These are phyloP conservation scores for Anguilla anguilla DNA, from an alignment of 2,797 vertebrate species.

Conservation along the genomic window DNA sequence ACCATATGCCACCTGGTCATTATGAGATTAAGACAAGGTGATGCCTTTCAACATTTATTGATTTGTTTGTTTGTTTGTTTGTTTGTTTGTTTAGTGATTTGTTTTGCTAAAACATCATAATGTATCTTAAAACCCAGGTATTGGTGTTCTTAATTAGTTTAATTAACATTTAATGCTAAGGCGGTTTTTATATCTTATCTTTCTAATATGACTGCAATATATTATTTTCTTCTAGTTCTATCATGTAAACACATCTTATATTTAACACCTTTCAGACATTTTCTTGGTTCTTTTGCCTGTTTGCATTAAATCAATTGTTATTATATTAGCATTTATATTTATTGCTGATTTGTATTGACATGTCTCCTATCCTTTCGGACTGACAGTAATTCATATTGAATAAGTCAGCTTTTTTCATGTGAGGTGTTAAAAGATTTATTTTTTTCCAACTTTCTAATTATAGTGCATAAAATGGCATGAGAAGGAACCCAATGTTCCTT, in stretches of 20 bases:
- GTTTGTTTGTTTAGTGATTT: no score
- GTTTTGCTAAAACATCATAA: no score
- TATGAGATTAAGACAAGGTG: no score
- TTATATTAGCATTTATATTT: not conserved
- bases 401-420: not conserved
- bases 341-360: not conserved
- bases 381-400: not conserved
- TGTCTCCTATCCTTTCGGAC: not conserved
- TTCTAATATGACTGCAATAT: not conserved
- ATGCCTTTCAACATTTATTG: no score
- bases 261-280: not conserved
- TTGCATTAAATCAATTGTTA: not conserved
- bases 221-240: not conserved
- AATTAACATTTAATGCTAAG: no score
- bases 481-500: not conserved
- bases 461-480: not conserved
- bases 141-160: no score
- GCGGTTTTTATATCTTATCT: not conserved
- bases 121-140: no score
- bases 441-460: not conserved
- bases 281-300: not conserved
- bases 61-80: no score
- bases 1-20: no score
- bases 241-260: not conserved
- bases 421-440: not conserved